Evolutionary conservation across 2,797 vertebrate genomes (phyloP).

Genomic region (Falco berigora): DNA sequence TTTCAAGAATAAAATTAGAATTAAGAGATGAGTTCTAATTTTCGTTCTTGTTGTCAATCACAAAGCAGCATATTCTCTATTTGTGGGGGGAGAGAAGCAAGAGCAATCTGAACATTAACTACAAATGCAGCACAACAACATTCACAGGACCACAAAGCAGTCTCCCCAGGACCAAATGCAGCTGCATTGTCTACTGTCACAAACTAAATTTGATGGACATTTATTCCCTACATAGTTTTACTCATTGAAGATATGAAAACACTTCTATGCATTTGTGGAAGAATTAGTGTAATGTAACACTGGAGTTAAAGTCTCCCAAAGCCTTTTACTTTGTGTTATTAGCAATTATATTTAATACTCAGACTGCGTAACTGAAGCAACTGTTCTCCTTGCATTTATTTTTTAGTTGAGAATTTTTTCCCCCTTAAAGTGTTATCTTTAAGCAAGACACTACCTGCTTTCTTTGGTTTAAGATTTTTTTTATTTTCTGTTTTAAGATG

Average conservation of each 20-base stretch:
- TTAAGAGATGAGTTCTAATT: not conserved
- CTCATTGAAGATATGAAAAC: not conserved
- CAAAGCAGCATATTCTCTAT: not conserved
- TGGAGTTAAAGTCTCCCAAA: not conserved
- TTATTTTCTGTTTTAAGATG: slow-evolving; percentile 47
- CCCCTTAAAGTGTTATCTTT: not conserved
- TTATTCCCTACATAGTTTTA: not conserved
- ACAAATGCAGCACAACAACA: not conserved
- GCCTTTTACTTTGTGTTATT: not conserved
- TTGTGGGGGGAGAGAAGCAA: not conserved
- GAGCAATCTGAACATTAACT: not conserved
- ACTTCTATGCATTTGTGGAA: not conserved
- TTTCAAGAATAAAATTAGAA: not conserved
- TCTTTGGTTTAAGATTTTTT: slow-evolving; percentile 41
- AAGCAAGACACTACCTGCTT: slow-evolving; percentile 50
- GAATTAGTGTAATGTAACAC: not conserved
- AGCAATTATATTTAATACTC: not conserved
- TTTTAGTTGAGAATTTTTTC: not conserved
- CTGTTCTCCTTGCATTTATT: not conserved
- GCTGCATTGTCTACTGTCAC: not conserved
- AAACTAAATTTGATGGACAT: not conserved
- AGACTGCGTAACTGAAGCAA: not conserved
- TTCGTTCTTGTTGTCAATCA: not conserved
- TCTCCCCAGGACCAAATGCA: not conserved
- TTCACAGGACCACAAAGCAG: not conserved